Percentiles rank a stretch among this genome's conserved stretches.
These are phyloP conservation scores for Bradynema listronoti DNA, from an alignment of 1,140 invertebrate genomes.

Conservation along the genomic window DNA sequence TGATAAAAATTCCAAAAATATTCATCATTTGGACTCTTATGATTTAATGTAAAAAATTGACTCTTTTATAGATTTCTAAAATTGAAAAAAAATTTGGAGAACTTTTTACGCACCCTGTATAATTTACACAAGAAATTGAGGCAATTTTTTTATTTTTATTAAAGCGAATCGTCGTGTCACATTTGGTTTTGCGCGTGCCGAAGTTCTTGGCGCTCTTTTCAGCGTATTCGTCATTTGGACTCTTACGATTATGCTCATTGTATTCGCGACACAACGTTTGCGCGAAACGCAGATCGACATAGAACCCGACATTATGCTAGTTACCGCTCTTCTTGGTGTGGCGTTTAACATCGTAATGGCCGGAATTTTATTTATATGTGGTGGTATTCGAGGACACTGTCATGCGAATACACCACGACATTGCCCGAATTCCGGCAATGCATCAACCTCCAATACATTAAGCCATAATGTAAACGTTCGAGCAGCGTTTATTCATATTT, in stretches of 20 bases:
- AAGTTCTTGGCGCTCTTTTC: constrained; percentile 15
- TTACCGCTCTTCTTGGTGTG: constrained; percentile 83
- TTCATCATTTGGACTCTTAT: too few species aligned
- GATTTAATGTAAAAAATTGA: too few species aligned
- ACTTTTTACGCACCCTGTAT: too few species aligned
- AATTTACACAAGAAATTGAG: constrained; percentile 62
- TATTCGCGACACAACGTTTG: constrained; percentile 63
- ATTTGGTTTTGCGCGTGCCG: constrained; percentile 22
- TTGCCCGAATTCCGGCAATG: too few species aligned
- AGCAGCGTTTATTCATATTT: constrained; percentile 91
- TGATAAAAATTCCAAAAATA: too few species aligned
- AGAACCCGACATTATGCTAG: constrained; percentile 82
- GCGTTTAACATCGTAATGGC: constrained; percentile 71
- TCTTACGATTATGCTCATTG: constrained; percentile 16
- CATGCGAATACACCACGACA: neutral
- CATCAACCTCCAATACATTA: too few species aligned
- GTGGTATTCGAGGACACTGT: neutral
- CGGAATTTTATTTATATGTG: neutral
- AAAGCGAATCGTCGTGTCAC: constrained; percentile 15
- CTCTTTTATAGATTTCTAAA: too few species aligned
- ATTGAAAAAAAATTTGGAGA: too few species aligned
- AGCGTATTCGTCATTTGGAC: constrained; percentile 30
- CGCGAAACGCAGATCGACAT: constrained; percentile 76
- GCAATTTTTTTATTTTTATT: neutral
- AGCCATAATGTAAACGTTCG: constrained; percentile 84